A percentile compares a stretch with the other conserved stretches of the same genome.
phyloP scores from a whole-genome alignment of 2,797 vertebrate species.

The Lutjanus campechanus region DNA sequence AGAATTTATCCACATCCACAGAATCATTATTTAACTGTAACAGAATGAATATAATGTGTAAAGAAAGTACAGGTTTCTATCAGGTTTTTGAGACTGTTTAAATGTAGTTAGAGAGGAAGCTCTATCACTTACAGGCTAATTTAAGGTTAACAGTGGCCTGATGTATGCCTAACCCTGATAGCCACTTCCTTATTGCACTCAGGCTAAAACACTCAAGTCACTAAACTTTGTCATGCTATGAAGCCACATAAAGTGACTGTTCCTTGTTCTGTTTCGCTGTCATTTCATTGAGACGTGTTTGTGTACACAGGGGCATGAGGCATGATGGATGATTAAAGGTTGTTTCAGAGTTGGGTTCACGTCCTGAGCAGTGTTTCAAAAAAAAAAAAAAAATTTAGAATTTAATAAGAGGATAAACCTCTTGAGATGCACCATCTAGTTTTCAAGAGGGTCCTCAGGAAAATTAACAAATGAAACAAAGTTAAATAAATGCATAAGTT shows the following conservation, averaged over 20 bases:
- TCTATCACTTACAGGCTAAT: neutral
- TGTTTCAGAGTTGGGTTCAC: neutral
- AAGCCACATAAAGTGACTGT: neutral
- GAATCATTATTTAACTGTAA: conserved; percentile 1
- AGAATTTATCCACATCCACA: neutral
- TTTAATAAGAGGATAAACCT: no score
- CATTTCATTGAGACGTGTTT: neutral
- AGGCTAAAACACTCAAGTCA: conserved; percentile 3
- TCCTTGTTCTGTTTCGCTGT: neutral
- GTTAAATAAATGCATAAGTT: no score
- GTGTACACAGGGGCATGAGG: neutral
- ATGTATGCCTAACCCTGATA: neutral
- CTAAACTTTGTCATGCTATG: neutral
- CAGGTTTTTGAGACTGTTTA: neutral
- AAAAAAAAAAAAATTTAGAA: no score
- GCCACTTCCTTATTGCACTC: conserved; percentile 2
- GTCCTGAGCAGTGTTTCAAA: neutral
- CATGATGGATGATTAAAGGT: neutral
- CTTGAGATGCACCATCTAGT: no score
- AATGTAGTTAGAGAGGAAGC: neutral
- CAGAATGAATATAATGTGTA: neutral
- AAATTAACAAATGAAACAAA: no score
- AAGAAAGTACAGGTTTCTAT: neutral
- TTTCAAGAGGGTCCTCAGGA: no score
- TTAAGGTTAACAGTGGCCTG: neutral